Base-by-base conservation (phyloP, 2,888 invertebrate genomes). In the Itoplectis maculator region DNA sequence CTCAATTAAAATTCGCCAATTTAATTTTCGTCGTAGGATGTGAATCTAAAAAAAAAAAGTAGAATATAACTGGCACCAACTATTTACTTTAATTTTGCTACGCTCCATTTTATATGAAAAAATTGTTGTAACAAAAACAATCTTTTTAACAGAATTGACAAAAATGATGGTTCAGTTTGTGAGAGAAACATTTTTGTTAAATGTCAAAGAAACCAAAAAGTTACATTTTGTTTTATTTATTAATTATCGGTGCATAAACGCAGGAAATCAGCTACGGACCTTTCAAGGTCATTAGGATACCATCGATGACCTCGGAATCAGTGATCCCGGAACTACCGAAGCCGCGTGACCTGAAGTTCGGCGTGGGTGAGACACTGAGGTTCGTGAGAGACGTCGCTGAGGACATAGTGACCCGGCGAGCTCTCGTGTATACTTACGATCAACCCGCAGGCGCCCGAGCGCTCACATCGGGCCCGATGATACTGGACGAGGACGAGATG, bases 241-340 rank as follows among this genome's bases (percentile, higher is more conserved):
- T 56, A 45, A 20, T 63, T 9, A 68, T 45, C 29, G 18, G 13
- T 15, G 65, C 18, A 20, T 54, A 23, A 54, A 74, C 11, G 13
- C 75, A 92, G 92, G 92, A 92, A 82, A 90, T 90, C 61, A 88
- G 78, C 73, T 92, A 91, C 76, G 93, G 92, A 0, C 87, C 92
- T 0, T 84, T 93, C 63, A 91, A 89, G 63, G 69, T 93, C 56
- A 89, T 93, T 68, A 89, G 89, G 69, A 88, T 93, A 79, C 90
- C 93, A 11, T 84, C 90, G 8, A 86, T 90, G 47, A 84, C 85
- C 2, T 54, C 84, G 3, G 87, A 87, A 47, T 69, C 87, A 6
- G 83, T 91, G 49, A 73, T 92, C 18, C 92, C 92, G 3, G 88
- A 88, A 77, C 65, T 92, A 20, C 89, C 90, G 4, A 87, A 84